A percentile compares a stretch with the other conserved stretches of the same genome.
Conservation (phyloP, 2,797 vertebrate species). For the Lagodon rhomboides region DNA sequence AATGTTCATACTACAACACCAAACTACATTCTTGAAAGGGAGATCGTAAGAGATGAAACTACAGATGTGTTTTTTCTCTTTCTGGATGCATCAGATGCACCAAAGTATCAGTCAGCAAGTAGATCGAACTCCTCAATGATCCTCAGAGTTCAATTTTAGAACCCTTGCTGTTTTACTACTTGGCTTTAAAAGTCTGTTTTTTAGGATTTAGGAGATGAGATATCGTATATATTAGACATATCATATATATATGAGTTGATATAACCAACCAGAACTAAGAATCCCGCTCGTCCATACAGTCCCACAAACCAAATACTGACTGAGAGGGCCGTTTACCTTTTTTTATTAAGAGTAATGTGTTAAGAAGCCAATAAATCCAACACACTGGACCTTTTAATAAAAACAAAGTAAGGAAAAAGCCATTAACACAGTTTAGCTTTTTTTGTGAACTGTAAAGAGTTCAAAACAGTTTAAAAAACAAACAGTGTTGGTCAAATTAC, state of each 20-base stretch:
- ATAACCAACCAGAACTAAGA: too few relatives aligned
- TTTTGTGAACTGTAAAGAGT: not conserved
- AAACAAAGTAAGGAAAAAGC: not conserved
- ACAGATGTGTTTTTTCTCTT: not conserved
- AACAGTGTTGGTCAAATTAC: not conserved
- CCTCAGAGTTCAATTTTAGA: slow-evolving; percentile 8
- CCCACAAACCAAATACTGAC: too few relatives aligned
- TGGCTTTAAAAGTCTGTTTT: too few relatives aligned
- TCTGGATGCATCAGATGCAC: too few relatives aligned
- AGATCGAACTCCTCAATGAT: not conserved
- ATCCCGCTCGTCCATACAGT: too few relatives aligned
- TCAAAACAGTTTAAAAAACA: not conserved
- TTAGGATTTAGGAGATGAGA: too few relatives aligned
- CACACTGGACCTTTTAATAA: not conserved
- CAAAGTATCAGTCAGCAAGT: too few relatives aligned
- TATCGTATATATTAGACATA: too few relatives aligned
- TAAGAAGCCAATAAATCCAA: too few relatives aligned
- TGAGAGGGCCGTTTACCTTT: too few relatives aligned
- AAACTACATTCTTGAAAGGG: not conserved
- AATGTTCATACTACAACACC: not conserved
- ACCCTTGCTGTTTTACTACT: not conserved
- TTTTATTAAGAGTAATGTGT: too few relatives aligned
- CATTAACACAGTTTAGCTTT: not conserved
- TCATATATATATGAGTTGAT: too few relatives aligned
- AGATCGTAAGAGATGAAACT: not conserved